phyloP scores from a whole-genome alignment of 1,140 invertebrate genomes.

The Halictus rubicundus region DNA sequence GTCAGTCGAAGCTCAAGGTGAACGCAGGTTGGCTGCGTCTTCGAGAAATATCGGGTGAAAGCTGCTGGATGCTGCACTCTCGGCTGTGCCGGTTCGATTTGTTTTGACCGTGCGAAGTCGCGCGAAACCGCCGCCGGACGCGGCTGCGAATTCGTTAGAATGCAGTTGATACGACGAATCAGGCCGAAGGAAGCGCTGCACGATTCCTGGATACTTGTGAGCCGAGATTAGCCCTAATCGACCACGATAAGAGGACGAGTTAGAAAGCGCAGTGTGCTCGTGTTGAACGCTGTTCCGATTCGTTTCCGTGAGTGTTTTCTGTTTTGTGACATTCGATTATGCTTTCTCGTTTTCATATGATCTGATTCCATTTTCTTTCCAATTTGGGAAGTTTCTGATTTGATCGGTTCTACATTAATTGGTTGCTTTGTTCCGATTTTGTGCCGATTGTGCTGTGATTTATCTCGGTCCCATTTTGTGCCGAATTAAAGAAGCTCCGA shows the following conservation, averaged over 20 bases:
- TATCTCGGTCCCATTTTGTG: too few relatives aligned
- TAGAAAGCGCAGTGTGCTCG: not conserved
- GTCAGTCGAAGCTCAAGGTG: too few relatives aligned
- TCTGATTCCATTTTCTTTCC: too few relatives aligned
- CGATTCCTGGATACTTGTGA: conserved; percentile 21
- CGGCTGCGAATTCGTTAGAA: not conserved
- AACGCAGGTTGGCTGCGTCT: too few relatives aligned
- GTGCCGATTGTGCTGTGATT: too few relatives aligned
- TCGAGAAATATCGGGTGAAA: not conserved
- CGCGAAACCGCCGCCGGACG: not conserved
- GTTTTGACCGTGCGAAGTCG: not conserved
- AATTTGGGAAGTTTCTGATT: too few relatives aligned
- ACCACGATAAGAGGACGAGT: not conserved
- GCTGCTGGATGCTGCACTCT: not conserved
- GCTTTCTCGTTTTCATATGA: too few relatives aligned
- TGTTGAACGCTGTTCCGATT: not conserved
- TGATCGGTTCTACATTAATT: too few relatives aligned
- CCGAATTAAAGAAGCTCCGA: too few relatives aligned
- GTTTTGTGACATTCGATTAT: not conserved
- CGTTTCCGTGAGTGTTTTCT: not conserved
- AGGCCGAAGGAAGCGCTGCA: not conserved
- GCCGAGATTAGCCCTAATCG: conserved; percentile 18
- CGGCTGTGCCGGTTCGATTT: not conserved
- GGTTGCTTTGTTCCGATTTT: too few relatives aligned
- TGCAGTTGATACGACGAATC: conserved; percentile 10